Conservation (phyloP, 2,113 vertebrate species). For the Dasyurus viverrinus region DNA sequence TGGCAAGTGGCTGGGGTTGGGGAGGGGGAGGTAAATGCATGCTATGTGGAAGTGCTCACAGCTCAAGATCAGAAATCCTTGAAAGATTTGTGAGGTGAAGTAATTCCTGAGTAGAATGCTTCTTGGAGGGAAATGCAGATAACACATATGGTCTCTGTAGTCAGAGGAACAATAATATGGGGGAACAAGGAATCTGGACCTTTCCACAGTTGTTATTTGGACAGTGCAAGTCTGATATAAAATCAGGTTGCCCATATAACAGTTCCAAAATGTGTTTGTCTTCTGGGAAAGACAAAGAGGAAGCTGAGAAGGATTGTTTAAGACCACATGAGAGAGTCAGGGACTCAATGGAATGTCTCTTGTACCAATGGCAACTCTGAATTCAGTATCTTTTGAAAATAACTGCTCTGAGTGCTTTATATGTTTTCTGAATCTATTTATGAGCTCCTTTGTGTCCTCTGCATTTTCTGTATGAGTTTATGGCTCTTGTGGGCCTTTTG, state of each 20-base stretch:
- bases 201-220: neutral
- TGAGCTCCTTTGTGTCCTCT: neutral
- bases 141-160: neutral
- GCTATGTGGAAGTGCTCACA: neutral
- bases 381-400: neutral
- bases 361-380: neutral
- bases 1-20: neutral
- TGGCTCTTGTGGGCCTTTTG: neutral
- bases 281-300: neutral
- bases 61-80: neutral
- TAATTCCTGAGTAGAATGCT: neutral
- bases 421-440: neutral
- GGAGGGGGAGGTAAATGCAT: neutral
- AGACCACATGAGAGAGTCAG: neutral
- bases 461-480: neutral
- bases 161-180: neutral
- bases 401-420: neutral
- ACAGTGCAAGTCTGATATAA: neutral
- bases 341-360: neutral
- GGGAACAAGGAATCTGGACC: neutral
- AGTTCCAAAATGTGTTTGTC: neutral
- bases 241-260: neutral
- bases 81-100: neutral
- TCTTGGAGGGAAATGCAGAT: neutral
- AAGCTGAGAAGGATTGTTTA: neutral